phyloP scores from a whole-genome alignment of 2,888 invertebrate species.

The Hypolimnas misippus region DNA sequence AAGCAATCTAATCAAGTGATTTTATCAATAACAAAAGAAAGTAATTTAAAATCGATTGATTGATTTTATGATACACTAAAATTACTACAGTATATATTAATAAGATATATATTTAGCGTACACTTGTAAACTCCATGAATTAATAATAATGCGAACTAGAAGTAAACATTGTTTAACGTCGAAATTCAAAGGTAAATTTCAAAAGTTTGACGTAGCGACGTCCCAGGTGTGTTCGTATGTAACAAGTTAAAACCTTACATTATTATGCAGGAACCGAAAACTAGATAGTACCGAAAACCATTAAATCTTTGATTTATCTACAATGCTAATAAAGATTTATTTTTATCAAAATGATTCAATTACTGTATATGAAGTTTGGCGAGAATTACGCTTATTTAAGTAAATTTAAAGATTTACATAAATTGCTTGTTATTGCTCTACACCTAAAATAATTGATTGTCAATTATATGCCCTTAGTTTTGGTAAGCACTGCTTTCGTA shows the following conservation, averaged over 20 bases:
- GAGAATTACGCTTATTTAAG: no score
- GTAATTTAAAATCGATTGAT: background rate
- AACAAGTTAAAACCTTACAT: background rate
- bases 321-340: background rate
- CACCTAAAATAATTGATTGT: no score
- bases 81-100: background rate
- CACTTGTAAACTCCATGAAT: background rate
- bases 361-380: no score
- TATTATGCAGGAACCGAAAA: background rate
- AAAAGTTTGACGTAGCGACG: background rate
- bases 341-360: no score
- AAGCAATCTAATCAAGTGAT: background rate
- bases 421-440: no score
- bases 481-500: no score
- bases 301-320: background rate
- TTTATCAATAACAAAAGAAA: background rate
- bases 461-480: no score
- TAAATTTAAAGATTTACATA: no score
- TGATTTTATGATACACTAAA: background rate
- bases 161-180: constrained; percentile 3
- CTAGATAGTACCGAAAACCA: background rate
- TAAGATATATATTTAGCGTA: background rate
- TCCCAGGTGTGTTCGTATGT: constrained; percentile 6
- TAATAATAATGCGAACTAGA: background rate
- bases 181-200: background rate